phyloP scores from a whole-genome alignment of 2,113 vertebrate species.

The Himantopus leucocephalus region DNA sequence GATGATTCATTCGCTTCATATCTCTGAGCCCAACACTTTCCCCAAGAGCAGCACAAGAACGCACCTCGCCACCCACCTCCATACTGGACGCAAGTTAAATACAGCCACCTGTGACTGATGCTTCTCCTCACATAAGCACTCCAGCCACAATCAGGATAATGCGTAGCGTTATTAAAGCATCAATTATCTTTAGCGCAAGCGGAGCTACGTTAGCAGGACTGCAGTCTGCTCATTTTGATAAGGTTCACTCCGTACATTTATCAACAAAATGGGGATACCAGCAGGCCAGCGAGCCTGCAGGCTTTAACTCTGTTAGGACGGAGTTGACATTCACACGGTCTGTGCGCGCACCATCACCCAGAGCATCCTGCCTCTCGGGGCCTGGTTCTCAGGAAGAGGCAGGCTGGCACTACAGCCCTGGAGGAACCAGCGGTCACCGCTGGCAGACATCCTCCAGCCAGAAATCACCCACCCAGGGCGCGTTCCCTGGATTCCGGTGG shows the following conservation, averaged over 20 bases:
- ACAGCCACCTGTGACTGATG: background rate
- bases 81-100: background rate
- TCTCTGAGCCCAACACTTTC: background rate
- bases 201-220: background rate
- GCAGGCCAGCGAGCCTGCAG: background rate
- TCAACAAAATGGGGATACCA: background rate
- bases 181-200: slow-evolving; percentile 34
- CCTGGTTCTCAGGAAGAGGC: background rate
- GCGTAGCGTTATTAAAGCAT: background rate
- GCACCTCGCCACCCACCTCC: background rate
- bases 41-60: background rate
- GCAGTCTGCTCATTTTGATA: slow-evolving; percentile 48
- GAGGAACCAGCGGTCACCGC: background rate
- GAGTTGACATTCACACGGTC: background rate
- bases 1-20: background rate
- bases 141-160: background rate
- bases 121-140: background rate
- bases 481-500: background rate
- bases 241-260: slow-evolving; percentile 5
- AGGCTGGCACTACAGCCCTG: background rate
- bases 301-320: background rate
- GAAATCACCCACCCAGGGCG: fast-evolving
- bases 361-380: background rate
- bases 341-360: background rate
- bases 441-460: background rate